phyloP scores from a whole-genome alignment of 2,113 vertebrate species.

The Laterallus jamaicensis region DNA sequence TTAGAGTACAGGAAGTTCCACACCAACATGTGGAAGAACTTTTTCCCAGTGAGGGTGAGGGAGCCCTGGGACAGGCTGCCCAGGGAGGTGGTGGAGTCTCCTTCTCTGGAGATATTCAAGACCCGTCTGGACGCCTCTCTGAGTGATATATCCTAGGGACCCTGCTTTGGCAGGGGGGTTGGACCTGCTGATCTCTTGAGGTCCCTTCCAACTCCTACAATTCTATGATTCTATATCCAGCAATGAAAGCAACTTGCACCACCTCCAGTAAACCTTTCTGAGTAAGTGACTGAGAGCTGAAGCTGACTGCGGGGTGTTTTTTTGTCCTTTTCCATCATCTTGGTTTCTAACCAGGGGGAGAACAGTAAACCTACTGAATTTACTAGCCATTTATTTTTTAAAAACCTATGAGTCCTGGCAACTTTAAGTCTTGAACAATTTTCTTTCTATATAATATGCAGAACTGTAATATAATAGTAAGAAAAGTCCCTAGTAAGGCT shows the following conservation, averaged over 20 bases:
- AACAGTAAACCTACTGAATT: not conserved
- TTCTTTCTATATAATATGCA: not conserved
- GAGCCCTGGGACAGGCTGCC: too few relatives aligned
- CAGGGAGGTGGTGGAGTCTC: too few relatives aligned
- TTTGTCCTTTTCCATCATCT: not conserved
- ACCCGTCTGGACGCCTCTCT: too few relatives aligned
- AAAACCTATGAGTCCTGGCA: fast-evolving
- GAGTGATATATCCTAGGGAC: too few relatives aligned
- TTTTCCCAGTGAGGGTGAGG: too few relatives aligned
- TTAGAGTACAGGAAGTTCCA: too few relatives aligned
- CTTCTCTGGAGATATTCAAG: too few relatives aligned
- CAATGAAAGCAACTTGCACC: not conserved
- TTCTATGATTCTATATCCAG: not conserved
- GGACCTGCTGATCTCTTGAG: too few relatives aligned
- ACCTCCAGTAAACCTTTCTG: not conserved
- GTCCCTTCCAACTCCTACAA: too few relatives aligned
- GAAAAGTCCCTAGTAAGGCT: not conserved
- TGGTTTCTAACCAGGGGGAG: not conserved
- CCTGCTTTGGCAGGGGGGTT: too few relatives aligned
- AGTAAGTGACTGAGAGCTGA: not conserved
- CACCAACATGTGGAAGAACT: too few relatives aligned
- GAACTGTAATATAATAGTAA: not conserved
- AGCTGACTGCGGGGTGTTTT: not conserved
- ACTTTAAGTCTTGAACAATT: not conserved
- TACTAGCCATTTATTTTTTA: not conserved